Evolutionary conservation across 2,113 vertebrate species (phyloP).

Genomic region (Echinops telfairi): DNA sequence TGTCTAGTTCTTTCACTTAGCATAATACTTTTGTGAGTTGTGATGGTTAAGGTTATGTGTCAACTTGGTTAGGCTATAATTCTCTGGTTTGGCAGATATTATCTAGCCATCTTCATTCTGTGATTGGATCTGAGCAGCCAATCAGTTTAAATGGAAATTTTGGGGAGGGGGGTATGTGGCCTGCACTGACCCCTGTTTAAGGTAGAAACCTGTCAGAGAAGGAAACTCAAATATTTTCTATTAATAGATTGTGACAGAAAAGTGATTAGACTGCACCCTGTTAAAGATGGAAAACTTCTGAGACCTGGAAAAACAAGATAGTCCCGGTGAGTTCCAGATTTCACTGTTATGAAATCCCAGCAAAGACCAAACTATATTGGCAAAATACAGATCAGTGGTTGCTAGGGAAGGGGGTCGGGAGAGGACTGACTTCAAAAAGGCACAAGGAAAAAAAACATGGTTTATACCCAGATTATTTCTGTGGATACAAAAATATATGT

Average conservation of each 20-base stretch:
- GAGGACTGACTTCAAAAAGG: too few relatives aligned
- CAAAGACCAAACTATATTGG: not conserved
- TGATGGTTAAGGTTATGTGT: too few relatives aligned
- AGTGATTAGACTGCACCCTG: too few relatives aligned
- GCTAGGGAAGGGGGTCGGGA: not conserved
- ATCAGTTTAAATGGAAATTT: too few relatives aligned
- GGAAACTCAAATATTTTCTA: not conserved
- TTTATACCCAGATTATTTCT: too few relatives aligned
- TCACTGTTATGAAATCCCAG: not conserved
- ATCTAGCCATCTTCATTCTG: too few relatives aligned
- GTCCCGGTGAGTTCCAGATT: not conserved
- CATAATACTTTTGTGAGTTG: not conserved
- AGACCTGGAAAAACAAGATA: not conserved
- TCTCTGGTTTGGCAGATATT: too few relatives aligned
- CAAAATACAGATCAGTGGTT: slow-evolving; percentile 15
- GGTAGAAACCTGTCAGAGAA: not conserved
- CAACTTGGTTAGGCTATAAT: too few relatives aligned
- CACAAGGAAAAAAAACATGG: too few relatives aligned
- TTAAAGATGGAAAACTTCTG: not conserved
- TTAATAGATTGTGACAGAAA: not conserved
- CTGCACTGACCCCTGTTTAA: not conserved
- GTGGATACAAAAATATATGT: too few relatives aligned
- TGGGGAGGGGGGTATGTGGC: too few relatives aligned
- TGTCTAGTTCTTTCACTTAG: slow-evolving; percentile 4
- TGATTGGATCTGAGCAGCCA: too few relatives aligned